phyloP scores from a whole-genome alignment of 2,797 vertebrate genomes.

The Chaetodon trifasciatus region DNA sequence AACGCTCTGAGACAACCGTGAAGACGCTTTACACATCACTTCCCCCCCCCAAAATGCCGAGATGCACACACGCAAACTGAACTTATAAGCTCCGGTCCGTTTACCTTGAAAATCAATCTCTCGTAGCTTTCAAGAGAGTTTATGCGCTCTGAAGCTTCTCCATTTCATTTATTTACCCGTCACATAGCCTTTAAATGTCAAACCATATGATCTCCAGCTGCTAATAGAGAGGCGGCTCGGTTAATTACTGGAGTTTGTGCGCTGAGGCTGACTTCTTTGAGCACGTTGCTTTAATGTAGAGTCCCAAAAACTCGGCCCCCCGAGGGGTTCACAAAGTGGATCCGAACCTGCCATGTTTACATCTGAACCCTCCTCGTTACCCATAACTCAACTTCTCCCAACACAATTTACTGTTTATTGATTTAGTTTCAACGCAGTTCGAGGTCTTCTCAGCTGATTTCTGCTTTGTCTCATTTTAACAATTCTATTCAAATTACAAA shows the following conservation, averaged over 20 bases:
- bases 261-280: background rate
- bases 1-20: constrained; percentile 50
- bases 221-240: constrained; percentile 29
- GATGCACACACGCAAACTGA: constrained; percentile 22
- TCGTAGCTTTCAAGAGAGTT: constrained; percentile 52
- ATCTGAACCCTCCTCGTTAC: no score
- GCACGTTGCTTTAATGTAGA: background rate
- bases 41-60: constrained; percentile 38
- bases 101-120: constrained; percentile 70
- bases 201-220: constrained; percentile 30
- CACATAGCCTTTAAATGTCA: constrained; percentile 65
- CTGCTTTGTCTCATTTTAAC: background rate
- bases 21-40: constrained; percentile 51
- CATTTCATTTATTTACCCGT: constrained; percentile 51
- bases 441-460: background rate
- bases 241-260: constrained; percentile 12
- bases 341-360: no score
- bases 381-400: background rate
- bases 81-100: constrained; percentile 45
- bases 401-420: background rate
- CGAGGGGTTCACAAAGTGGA: background rate
- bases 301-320: background rate
- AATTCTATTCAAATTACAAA: background rate
- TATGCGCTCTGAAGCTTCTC: constrained; percentile 42
- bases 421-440: background rate